Evolutionary conservation across 2,113 vertebrate species (phyloP), one percentile per base, ranked within the genome.

Genomic region (Motacilla tschutschensis): DNA sequence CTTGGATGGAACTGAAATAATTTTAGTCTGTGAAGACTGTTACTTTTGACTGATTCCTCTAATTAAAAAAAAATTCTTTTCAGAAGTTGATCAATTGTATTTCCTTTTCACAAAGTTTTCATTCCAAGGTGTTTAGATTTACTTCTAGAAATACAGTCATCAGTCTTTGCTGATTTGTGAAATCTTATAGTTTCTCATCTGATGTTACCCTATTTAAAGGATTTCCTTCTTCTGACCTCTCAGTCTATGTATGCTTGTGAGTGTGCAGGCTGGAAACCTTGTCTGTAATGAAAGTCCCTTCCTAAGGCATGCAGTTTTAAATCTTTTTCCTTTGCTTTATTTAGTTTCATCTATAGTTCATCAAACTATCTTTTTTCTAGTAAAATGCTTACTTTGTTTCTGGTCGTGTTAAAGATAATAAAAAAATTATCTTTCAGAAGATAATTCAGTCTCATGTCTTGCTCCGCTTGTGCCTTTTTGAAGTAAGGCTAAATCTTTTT

Each of bases 51-150:
- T 19, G n/a, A 66, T 31, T 66, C 4, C 3, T 75, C 17, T 17
- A 28, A 10, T n/a, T 5, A 0, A 6, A 31, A 33, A 18, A 29
- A 14, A 6, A 2, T 35, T 48, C 0, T 26, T 60, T 70, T 57
- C 4, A 66, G 29, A 58, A 90, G 36, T 8, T 4, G 9, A 12
- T 57, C 3, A 55, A 11, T 17, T 53, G 1, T 29, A 21, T 69
- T 89, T 60, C 4, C 6, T n/a, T 84, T 74, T 25, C 35, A 53
- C 40, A 35, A 53, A 41, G 29, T 50, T 28, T 5, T 74, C 8
- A 17, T 66, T 70, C 12, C 40, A 58, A 20, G 31, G 22, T 81
- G 19, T 7, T 88, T 60, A 25, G 16, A 40, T 67, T 66, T 79
- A 13, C n/a, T 57, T 72, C 29, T 29, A 29, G 16, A 55, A 31